Conservation (phyloP, 2,888 invertebrate genomes). For the Acrocyrtus sp. region DNA sequence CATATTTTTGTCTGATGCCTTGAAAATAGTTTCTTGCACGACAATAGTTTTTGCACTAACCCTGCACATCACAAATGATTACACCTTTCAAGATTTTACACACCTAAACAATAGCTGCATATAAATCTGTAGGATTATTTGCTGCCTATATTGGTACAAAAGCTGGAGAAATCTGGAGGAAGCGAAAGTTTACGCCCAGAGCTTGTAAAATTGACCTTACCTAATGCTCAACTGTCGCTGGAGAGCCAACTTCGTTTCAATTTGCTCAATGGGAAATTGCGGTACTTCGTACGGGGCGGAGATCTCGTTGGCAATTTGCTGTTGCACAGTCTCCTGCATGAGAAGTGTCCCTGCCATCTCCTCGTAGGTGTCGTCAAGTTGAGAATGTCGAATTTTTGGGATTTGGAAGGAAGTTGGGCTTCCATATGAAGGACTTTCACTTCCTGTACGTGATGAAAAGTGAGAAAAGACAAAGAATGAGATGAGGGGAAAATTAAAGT, state of each 20-base stretch:
- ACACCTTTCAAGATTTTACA: not conserved
- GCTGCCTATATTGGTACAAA: too few relatives aligned
- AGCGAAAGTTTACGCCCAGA: not conserved
- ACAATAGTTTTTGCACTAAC: too few relatives aligned
- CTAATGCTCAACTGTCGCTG: slow-evolving; percentile 89
- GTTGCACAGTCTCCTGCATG: slow-evolving; percentile 55
- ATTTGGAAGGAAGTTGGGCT: slow-evolving; percentile 63
- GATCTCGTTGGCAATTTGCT: slow-evolving; percentile 75
- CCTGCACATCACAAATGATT: not conserved
- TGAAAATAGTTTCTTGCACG: too few relatives aligned
- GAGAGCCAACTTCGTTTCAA: slow-evolving; percentile 90
- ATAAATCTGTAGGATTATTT: too few relatives aligned
- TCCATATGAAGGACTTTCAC: slow-evolving; percentile 75
- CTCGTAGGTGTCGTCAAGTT: slow-evolving; percentile 64
- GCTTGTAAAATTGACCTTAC: too few relatives aligned
- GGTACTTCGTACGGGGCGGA: slow-evolving; percentile 97
- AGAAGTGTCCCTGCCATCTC: slow-evolving; percentile 68
- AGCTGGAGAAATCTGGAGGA: too few relatives aligned
- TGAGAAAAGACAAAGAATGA: not conserved
- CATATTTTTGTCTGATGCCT: too few relatives aligned
- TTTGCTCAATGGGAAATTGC: slow-evolving; percentile 97
- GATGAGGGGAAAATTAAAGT: not conserved
- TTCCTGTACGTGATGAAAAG: too few relatives aligned
- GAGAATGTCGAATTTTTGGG: slow-evolving; percentile 64
- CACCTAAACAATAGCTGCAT: too few relatives aligned